Base-by-base conservation (phyloP, 1,140 invertebrate genomes). In the Harlomillsia oculata region DNA sequence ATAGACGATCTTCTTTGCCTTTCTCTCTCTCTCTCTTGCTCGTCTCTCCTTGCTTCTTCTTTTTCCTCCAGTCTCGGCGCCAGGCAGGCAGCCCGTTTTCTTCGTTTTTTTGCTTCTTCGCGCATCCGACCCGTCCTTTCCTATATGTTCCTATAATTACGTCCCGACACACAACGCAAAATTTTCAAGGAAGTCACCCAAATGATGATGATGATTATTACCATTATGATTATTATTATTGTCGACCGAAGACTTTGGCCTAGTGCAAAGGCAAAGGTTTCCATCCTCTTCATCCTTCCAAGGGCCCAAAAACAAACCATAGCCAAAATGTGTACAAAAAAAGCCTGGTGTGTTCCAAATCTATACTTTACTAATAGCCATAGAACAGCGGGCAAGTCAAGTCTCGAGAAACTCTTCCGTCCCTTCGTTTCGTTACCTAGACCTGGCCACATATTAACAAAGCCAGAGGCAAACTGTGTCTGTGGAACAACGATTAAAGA, bases 161-260 rank as follows among this genome's bases (percentile, higher is more conserved):
- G 20, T 43, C 26, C 44, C 46, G 28, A 41, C 46, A 50, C 26
- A 30, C 53, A 50, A 48, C 44, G 52, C 44, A 49, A 60, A 60
- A 60, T 60, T 56, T 62, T 51, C 34, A 49, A 62, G 60, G 60
- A 63, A 63, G 61, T 63, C 61, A 63, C 61, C 53, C 56, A 59
- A 63, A 63, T 63, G 56, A 63, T 63, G 59, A 63, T 63, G 59
- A 50, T 59, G 59, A 59, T 59, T 63, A 59, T 56, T 59, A 63
- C n/a, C n/a, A n/a, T 63, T 63, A 63, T 63, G 59, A 50, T 59
- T 63, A 59, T 59, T 63, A 59, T 56, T 59, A 63, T 56, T 56
- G 51, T 59, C 60, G 51, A 37, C 39, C 36, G 28, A 48, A 48
- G n/a, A 32, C 23, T 30, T 48, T n/a, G 30, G 29, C 45, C 28